Evolutionary conservation across 2,797 vertebrate genomes (phyloP), one percentile per base, ranked within the genome.

Genomic region (Pseudocheirus occidentalis): DNA sequence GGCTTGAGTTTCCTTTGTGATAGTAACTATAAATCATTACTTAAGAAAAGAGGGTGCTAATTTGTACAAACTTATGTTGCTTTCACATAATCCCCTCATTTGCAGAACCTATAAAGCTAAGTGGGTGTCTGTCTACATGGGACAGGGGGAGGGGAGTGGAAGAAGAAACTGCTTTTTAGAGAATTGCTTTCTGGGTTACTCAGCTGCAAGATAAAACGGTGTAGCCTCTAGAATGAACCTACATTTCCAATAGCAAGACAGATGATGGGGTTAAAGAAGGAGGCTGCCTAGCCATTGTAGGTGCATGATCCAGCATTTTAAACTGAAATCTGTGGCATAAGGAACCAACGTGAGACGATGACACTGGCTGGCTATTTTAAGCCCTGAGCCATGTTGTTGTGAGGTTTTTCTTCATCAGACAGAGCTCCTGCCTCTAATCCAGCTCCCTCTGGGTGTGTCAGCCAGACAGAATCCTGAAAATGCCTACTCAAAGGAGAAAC

Each of bases 151-250:
- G 6, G n/a, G 14, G 6, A 73, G 16, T 21, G 16, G 5, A 73
- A 73, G 66, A 73, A 16, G 16, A 40, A 73, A 13, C 91, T 66
- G 58, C 54, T 53, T 87, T n/a, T 7, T 34, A n/a, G 29, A 7
- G 81, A 53, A 0, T 59, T 31, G 89, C 50, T 62, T 62, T 90
- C n/a, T 28, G 59, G 7, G 50, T 55, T 34, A 29, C 0, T 24
- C 29, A 50, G 46, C 16, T 94, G 21, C 54, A 81, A 87, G 40
- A 59, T 57, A 27, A 81, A 46, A 81, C 53, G 52, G 92, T 52
- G 92, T 52, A 46, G 53, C 73, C 28, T 3, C 5, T 1, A 29
- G 50, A 0, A 0, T 2, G 1, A 24, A 21, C 16, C 5, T 55
- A 57, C 62, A 0, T 54, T 21, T 34, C 1, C 12, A 24, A 40